Conservation (phyloP, 37 sponge, comb jelly and placozoan genomes). For the Spongilla lacustris region DNA sequence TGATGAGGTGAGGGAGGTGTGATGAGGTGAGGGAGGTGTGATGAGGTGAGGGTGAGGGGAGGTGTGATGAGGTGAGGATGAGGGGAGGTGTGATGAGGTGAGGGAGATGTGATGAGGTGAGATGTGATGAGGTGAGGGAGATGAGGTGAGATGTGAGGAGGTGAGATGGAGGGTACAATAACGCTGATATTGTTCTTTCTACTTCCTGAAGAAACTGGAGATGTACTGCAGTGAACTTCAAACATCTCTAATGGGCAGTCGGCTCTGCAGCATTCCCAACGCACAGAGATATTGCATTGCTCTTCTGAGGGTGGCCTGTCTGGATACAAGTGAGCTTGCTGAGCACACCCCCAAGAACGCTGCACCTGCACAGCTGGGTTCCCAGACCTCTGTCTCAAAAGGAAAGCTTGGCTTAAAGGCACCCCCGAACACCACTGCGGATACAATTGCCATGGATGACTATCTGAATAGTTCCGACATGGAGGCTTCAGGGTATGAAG, state of each 20-base stretch:
- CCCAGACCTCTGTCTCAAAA: neutral
- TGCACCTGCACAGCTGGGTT: neutral
- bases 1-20: neutral
- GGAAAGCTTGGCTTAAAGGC: neutral
- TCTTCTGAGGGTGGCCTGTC: constrained; percentile 48
- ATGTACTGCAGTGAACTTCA: constrained; percentile 47
- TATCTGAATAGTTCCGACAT: constrained; percentile 9
- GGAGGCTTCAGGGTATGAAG: constrained; percentile 57
- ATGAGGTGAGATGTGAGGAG: neutral
- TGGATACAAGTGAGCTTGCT: neutral
- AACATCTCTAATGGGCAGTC: constrained; percentile 23
- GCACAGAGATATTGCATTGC: constrained; percentile 41
- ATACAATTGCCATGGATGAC: neutral
- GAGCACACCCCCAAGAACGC: neutral
- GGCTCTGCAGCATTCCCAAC: constrained; percentile 29
- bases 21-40: neutral
- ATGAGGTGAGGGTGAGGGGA: neutral
- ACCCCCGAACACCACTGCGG: neutral
- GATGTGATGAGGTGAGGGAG: neutral
- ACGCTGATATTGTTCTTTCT: no score
- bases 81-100: neutral
- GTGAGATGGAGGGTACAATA: neutral
- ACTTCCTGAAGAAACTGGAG: constrained; percentile 39
- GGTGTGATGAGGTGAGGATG: neutral
- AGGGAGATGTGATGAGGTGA: neutral